Base-by-base conservation (phyloP, 2,888 invertebrate genomes). In the Notodonta dromedarius region DNA sequence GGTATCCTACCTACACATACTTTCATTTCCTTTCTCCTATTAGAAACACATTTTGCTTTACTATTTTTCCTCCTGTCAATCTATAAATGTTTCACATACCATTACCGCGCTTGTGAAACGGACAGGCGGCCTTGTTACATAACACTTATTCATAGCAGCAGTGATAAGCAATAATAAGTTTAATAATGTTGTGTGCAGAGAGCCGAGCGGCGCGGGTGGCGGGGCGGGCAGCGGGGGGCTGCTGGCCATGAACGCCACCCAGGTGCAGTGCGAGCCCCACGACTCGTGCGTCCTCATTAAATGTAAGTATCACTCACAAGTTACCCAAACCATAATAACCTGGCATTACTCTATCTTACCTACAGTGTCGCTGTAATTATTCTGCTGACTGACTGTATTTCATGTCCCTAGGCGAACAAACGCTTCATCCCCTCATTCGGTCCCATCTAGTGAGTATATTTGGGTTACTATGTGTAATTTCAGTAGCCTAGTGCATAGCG, bases 221-320 rank as follows among this genome's bases (percentile, higher is more conserved):
- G 93, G 89, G 85, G 88, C 87, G 86, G 90, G 88, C 89, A 86
- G 91, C 88, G 93, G 90, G 72, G 90, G 88, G 79, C 87, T 93
- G 91, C 93, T 93, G 88, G 87, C 93, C 88, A 94, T 94, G 94
- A 94, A 94, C 89, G 93, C 91, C 90, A 91, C 91, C 92, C 94
- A 91, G 88, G 95, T 96, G 95, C 95, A 96, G 87, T 95, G 95
- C 85, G 94, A 93, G 90, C 92, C 94, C 90, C 95, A 95, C 87
- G 95, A 95, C 92, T 95, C 96, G 79, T 95, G 96, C 84, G 95
- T 96, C 78, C 95, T 96, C 89, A 96, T 96, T 84, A 96, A 96
- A 94, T 96, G 96, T 96, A 94, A 96, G 96, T 95, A 83, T 74
- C 74, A 74, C 76, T 74, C 76, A 74, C 74, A 48, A 63, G 56